These are phyloP conservation scores for Caenorhabditis wallacei DNA, from an alignment of 2,888 invertebrate genomes.

Conservation along the genomic window DNA sequence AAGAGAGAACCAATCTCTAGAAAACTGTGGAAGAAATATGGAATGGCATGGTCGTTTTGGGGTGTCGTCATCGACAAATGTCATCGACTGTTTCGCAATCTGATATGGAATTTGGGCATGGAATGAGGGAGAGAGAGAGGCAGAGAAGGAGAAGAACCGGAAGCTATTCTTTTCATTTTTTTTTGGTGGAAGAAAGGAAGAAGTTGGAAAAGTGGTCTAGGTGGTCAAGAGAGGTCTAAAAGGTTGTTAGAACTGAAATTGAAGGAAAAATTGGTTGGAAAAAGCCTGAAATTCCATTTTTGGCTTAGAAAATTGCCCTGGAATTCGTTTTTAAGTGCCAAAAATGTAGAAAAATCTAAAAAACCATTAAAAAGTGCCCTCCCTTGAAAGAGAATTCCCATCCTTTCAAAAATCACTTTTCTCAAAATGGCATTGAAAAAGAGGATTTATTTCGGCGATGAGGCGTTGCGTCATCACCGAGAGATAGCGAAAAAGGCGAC, in stretches of 20 bases:
- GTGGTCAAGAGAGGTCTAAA: no score
- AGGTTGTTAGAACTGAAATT: no score
- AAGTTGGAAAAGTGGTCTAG: not conserved
- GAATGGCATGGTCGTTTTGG: conserved; percentile 9
- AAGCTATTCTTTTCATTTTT: conserved; percentile 10
- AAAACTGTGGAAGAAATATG: not conserved
- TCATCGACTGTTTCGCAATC: conserved; percentile 23
- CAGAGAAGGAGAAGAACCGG: conserved; percentile 7
- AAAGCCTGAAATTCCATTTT: not conserved
- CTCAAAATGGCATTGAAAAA: not conserved
- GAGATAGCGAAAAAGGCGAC: not conserved
- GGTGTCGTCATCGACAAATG: conserved; percentile 4
- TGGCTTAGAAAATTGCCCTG: no score
- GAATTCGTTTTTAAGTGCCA: no score
- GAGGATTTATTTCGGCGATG: not conserved
- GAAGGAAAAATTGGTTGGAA: not conserved
- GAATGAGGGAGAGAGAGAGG: not conserved
- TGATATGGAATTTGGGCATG: conserved; percentile 7
- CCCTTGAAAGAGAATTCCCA: no score
- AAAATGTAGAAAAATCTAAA: no score
- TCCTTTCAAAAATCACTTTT: not conserved
- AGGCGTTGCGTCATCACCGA: conserved; percentile 7
- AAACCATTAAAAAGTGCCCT: no score
- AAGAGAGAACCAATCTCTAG: no score
- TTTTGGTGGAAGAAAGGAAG: not conserved